Percentiles rank a stretch among this genome's conserved stretches.
phyloP scores from a whole-genome alignment of 2,113 vertebrate genomes.

The Elanoides forficatus region DNA sequence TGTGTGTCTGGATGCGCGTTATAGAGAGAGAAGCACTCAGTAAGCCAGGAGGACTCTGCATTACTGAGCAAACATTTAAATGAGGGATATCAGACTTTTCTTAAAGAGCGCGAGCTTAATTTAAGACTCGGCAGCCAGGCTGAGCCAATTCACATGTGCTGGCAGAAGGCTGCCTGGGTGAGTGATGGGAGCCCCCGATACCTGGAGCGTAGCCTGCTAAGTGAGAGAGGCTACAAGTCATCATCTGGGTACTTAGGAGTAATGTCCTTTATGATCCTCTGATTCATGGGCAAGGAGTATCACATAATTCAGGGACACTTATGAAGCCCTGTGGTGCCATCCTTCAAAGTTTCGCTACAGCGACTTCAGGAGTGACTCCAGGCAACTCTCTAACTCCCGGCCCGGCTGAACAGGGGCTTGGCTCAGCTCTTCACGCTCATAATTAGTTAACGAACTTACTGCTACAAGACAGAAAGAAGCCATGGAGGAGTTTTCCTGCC shows the following conservation, averaged over 20 bases:
- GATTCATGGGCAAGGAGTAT: constrained; percentile 41
- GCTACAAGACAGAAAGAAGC: background rate
- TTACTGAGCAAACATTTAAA: background rate
- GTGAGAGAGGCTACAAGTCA: constrained; percentile 6
- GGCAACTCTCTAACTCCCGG: background rate
- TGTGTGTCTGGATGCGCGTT: accelerated
- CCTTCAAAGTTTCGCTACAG: constrained; percentile 10
- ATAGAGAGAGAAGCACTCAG: background rate
- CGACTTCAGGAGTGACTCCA: background rate
- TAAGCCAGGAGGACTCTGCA: background rate
- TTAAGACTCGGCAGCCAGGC: background rate
- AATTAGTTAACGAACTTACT: background rate
- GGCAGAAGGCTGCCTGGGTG: background rate
- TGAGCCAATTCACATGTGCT: background rate
- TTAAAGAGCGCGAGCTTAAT: background rate
- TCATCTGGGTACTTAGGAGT: constrained; percentile 19
- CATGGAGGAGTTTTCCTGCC: background rate
- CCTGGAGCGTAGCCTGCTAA: background rate
- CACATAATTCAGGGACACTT: constrained; percentile 38
- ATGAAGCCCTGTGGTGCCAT: constrained; percentile 26
- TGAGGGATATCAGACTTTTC: background rate
- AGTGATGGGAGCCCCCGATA: constrained; percentile 27
- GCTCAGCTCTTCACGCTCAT: background rate
- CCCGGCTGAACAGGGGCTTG: background rate
- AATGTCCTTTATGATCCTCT: constrained; percentile 36